Evolutionary conservation across 2,797 vertebrate genomes (phyloP).

Genomic region (Eutrigla gurnardus): DNA sequence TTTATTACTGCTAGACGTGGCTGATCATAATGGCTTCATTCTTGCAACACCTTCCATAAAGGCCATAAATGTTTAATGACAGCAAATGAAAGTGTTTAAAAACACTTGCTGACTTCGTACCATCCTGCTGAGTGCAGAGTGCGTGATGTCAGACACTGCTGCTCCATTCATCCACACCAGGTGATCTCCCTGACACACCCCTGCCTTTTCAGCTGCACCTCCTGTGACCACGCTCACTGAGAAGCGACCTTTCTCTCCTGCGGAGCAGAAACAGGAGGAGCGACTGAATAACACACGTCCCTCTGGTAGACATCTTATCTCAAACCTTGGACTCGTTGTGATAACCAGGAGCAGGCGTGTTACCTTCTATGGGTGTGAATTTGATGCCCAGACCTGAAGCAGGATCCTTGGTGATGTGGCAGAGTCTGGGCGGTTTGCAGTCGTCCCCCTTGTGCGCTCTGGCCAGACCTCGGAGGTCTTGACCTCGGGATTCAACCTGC

Average conservation of each 20-base stretch:
- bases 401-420: slow-evolving; percentile 84
- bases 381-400: slow-evolving; percentile 88
- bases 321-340: slow-evolving; percentile 1
- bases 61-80: background rate
- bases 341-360: background rate
- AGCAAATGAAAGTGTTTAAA: background rate
- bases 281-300: background rate
- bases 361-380: slow-evolving; percentile 84
- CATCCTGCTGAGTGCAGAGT: slow-evolving; percentile 86
- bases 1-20: background rate
- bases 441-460: slow-evolving; percentile 54
- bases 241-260: slow-evolving; percentile 88
- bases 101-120: slow-evolving; percentile 70
- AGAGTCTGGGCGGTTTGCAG: slow-evolving; percentile 86
- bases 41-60: background rate
- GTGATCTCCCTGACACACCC: slow-evolving; percentile 86
- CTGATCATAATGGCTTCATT: background rate
- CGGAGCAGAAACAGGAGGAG: slow-evolving; percentile 30
- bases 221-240: slow-evolving; percentile 81
- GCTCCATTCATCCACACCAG: slow-evolving; percentile 92
- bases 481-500: slow-evolving; percentile 68
- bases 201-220: slow-evolving; percentile 88
- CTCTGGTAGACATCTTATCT: slow-evolving; percentile 4
- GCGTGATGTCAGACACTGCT: slow-evolving; percentile 83
- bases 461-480: slow-evolving; percentile 66